Evolutionary conservation across 2,888 invertebrate species (phyloP).

Genomic region (Euplexia lucipara): DNA sequence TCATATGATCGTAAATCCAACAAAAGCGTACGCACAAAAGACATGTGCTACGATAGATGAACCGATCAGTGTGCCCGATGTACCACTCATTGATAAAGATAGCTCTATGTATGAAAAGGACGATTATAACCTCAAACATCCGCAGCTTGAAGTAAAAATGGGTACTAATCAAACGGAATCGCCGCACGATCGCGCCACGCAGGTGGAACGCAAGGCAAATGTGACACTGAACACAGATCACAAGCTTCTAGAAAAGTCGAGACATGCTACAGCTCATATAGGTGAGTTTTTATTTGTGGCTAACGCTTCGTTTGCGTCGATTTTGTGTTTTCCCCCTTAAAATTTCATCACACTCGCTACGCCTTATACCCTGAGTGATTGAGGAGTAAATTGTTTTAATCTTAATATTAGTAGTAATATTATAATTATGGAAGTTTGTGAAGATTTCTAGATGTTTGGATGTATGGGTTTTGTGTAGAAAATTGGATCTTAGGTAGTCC

Average conservation of each 20-base stretch:
- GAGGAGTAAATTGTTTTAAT: no score
- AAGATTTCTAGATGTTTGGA: no score
- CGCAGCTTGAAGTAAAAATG: background rate
- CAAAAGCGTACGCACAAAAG: background rate
- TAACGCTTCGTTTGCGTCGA: no score
- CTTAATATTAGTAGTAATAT: no score
- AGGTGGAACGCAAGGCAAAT: constrained; percentile 7
- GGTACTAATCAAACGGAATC: background rate
- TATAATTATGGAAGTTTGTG: no score
- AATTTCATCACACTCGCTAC: no score
- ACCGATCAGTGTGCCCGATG: background rate
- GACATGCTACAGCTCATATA: background rate
- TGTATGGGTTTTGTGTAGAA: no score
- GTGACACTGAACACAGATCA: background rate
- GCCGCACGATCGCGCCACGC: background rate
- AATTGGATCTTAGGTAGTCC: no score
- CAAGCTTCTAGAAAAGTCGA: background rate
- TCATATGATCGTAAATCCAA: background rate
- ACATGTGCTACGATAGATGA: background rate
- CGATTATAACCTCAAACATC: background rate
- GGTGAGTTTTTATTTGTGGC: constrained; percentile 12
- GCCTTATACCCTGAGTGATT: no score
- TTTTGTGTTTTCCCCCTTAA: no score
- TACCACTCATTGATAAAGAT: constrained; percentile 13
- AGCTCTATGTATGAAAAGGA: no score